These are phyloP conservation scores for Conus betulinus DNA, from an alignment of 1,140 invertebrate genomes.

Conservation along the genomic window DNA sequence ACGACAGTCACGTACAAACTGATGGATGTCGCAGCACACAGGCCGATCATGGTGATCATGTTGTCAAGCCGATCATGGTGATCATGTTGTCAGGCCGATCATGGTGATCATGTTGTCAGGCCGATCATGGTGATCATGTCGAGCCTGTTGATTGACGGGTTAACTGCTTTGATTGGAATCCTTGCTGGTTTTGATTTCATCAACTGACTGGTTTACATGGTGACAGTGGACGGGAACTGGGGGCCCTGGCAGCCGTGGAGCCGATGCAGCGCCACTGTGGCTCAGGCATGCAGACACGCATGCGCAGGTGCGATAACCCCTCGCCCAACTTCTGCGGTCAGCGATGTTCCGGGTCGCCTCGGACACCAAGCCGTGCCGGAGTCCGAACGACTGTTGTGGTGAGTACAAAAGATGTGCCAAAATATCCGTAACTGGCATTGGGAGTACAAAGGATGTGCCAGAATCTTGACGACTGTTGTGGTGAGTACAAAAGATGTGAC, in stretches of 20 bases:
- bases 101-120: too few relatives aligned
- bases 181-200: too few relatives aligned
- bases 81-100: too few relatives aligned
- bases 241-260: slow-evolving; percentile 48
- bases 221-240: slow-evolving; percentile 49
- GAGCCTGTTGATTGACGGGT: too few relatives aligned
- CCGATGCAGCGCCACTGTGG: slow-evolving; percentile 55
- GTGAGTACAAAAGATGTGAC: neutral
- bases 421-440: neutral
- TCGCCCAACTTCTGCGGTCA: slow-evolving; percentile 79
- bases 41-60: too few relatives aligned
- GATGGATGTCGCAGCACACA: too few relatives aligned
- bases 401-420: neutral
- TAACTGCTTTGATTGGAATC: too few relatives aligned
- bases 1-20: too few relatives aligned
- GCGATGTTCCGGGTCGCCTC: slow-evolving; percentile 81
- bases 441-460: neutral
- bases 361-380: slow-evolving; percentile 45
- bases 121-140: too few relatives aligned
- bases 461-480: neutral
- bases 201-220: too few relatives aligned
- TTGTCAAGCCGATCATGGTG: too few relatives aligned
- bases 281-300: slow-evolving; percentile 64
- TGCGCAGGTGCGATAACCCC: slow-evolving; percentile 82
- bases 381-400: neutral